Conservation (phyloP, 2,888 invertebrate species). For the Tiphia femorata region DNA sequence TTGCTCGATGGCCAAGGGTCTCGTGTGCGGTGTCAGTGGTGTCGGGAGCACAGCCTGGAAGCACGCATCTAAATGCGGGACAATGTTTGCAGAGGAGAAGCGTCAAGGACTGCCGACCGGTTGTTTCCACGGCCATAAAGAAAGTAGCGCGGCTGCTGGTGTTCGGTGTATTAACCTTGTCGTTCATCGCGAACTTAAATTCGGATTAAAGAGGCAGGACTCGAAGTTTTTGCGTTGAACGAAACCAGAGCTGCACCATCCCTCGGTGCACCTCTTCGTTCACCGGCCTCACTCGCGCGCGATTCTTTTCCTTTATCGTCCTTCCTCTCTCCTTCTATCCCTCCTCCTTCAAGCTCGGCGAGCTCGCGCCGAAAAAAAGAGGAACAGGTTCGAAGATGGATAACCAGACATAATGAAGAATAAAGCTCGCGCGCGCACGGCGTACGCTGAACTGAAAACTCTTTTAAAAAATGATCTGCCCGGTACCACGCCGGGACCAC, state of each 20-base stretch:
- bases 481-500: constrained; percentile 47
- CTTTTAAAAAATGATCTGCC: constrained; percentile 51
- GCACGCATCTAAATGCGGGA: constrained; percentile 14
- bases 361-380: constrained; percentile 26
- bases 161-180: constrained; percentile 19
- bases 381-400: constrained; percentile 40
- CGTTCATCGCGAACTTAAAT: constrained; percentile 27
- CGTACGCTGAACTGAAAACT: constrained; percentile 40
- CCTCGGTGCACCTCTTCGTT: no score
- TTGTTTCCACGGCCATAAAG: constrained; percentile 18
- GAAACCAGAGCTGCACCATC: no score
- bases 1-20: background rate
- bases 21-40: constrained; percentile 4
- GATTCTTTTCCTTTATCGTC: background rate
- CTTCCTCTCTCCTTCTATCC: constrained; percentile 7
- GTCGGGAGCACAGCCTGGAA: background rate
- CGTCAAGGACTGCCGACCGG: constrained; percentile 15
- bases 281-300: background rate
- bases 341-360: background rate
- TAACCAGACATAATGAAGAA: constrained; percentile 49
- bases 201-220: no score
- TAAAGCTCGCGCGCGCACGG: constrained; percentile 41
- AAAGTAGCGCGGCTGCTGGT: constrained; percentile 5
- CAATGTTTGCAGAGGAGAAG: constrained; percentile 14
- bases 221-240: no score